Conservation (phyloP, 1,140 invertebrate species). For the Drosophila varians region DNA sequence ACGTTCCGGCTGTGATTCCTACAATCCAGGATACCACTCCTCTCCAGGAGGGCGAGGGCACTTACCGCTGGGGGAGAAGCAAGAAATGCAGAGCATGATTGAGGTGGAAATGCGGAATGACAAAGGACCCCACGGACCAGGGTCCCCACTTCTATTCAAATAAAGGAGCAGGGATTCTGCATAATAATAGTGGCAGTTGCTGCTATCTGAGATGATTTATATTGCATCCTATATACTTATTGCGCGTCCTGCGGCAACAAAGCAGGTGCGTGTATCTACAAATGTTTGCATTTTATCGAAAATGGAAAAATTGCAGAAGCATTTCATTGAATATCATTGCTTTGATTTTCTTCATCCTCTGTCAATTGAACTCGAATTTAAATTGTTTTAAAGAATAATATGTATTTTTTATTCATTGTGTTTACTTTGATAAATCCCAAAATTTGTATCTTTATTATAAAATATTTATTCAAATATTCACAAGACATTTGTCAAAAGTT, state of each 20-base stretch:
- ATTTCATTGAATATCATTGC: background rate
- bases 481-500: no score
- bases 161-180: conserved; percentile 29
- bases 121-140: conserved; percentile 3
- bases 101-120: conserved; percentile 10
- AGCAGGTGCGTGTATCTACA: conserved; percentile 1
- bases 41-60: conserved; percentile 16
- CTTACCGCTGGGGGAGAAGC: conserved; percentile 40
- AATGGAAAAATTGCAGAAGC: background rate
- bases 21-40: conserved; percentile 22
- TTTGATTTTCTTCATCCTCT: background rate
- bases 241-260: background rate
- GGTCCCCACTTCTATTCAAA: conserved; percentile 35
- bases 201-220: conserved; percentile 31
- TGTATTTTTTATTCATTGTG: background rate
- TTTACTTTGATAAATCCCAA: background rate
- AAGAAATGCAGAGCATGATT: conserved; percentile 27
- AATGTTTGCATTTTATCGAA: background rate
- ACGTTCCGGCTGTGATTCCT: conserved; percentile 67
- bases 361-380: background rate
- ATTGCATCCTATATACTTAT: conserved; percentile 9
- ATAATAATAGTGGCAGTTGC: conserved; percentile 33
- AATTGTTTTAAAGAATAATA: background rate
- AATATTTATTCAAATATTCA: no score
- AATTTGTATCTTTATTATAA: background rate